Percentiles rank a stretch among this genome's conserved stretches.
phyloP scores from a whole-genome alignment of 1,140 invertebrate species.

The Adoxophyes honmai region DNA sequence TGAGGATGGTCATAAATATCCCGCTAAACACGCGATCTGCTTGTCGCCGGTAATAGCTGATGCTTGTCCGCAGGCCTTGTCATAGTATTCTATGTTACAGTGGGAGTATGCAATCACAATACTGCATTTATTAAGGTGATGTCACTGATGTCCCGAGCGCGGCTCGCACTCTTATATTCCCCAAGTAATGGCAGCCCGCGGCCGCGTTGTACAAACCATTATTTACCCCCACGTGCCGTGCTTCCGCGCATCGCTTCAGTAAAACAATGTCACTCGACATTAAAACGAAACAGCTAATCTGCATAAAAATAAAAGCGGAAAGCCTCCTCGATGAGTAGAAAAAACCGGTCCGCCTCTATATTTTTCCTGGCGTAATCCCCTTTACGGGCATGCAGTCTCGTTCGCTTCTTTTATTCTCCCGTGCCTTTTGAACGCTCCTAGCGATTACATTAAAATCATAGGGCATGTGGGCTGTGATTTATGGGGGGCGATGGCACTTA shows the following conservation, averaged over 20 bases:
- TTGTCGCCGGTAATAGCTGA: too few species aligned
- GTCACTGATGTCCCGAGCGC: too few species aligned
- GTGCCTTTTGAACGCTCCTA: slow-evolving; percentile 28
- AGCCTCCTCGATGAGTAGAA: slow-evolving; percentile 7
- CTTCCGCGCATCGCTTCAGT: background rate
- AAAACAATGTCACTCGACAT: slow-evolving; percentile 13
- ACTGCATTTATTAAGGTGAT: too few species aligned
- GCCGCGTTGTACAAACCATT: background rate
- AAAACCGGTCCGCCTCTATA: slow-evolving; percentile 2
- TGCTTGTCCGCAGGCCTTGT: too few species aligned
- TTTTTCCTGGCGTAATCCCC: slow-evolving; percentile 18
- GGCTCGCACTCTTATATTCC: too few species aligned
- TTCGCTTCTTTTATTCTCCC: slow-evolving; percentile 11
- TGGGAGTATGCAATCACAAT: too few species aligned
- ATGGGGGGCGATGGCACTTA: slow-evolving; percentile 29
- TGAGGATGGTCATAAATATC: too few species aligned
- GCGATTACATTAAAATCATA: slow-evolving; percentile 35
- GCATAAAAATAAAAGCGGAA: slow-evolving; percentile 22
- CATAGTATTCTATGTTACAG: too few species aligned
- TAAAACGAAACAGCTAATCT: slow-evolving; percentile 17
- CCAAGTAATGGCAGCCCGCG: background rate
- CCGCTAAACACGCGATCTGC: too few species aligned
- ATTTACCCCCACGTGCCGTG: slow-evolving; percentile 4
- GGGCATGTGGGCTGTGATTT: slow-evolving; percentile 32
- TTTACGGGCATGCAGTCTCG: slow-evolving; percentile 23